Conservation (phyloP, 64 coral and sea anemone species). For the Stylophora pistillata region DNA sequence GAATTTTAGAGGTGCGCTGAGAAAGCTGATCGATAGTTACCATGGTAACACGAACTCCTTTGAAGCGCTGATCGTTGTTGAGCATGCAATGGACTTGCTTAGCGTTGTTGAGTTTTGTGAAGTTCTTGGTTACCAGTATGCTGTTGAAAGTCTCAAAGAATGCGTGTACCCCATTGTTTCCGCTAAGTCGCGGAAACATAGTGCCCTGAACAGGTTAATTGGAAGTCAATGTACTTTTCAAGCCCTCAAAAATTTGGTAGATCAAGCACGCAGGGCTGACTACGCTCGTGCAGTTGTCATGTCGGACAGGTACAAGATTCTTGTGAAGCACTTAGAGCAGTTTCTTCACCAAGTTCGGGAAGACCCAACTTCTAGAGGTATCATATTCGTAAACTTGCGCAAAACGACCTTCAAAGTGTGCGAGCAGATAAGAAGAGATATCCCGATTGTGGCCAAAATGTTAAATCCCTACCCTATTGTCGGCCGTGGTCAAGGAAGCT, state of each 20-base stretch:
- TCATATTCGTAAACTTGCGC: constrained; percentile 88
- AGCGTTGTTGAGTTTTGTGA: constrained; percentile 74
- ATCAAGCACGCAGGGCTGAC: background rate
- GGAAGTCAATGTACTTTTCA: background rate
- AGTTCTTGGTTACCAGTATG: constrained; percentile 69
- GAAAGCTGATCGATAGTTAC: constrained; percentile 71
- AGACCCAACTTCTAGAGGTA: constrained; percentile 51
- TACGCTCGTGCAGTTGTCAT: no score
- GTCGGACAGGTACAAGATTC: constrained; percentile 29
- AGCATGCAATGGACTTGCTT: constrained; percentile 85
- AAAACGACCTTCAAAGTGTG: constrained; percentile 84
- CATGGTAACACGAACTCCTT: constrained; percentile 22
- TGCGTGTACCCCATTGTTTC: constrained; percentile 44
- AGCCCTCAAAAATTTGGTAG: background rate
- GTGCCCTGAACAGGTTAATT: constrained; percentile 42
- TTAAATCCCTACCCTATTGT: constrained; percentile 83
- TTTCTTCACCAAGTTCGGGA: constrained; percentile 21
- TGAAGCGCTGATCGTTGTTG: constrained; percentile 55
- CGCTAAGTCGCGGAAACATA: constrained; percentile 61
- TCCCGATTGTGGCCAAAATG: constrained; percentile 25
- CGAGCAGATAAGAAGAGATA: constrained; percentile 39
- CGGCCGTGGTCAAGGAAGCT: constrained; percentile 80
- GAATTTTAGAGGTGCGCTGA: constrained; percentile 70
- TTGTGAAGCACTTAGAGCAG: constrained; percentile 23
- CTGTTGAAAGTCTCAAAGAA: constrained; percentile 72